Base-by-base conservation (phyloP, 2,888 invertebrate species). In the Eilema griseolum region DNA sequence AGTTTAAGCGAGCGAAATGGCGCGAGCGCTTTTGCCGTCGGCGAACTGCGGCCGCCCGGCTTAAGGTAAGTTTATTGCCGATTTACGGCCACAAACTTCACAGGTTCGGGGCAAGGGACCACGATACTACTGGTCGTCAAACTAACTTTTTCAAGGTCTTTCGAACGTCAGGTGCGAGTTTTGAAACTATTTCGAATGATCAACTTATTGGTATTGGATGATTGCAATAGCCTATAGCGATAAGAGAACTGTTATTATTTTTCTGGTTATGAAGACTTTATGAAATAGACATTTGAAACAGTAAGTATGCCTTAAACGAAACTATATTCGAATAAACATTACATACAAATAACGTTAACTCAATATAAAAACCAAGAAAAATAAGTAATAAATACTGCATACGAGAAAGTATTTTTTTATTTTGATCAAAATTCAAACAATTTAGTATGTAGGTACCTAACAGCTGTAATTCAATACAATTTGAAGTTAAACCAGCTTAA, bases 31-130 rank as follows among this genome's bases (percentile, higher is more conserved):
- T 87, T 89, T 87, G 89, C 94, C 94, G 94, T 83, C 95, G 95
- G 95, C 90, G 89, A 90, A 88, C 88, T 89, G 92, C 93, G 90
- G 89, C 89, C 90, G 91, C 86, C 85, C 90, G 92, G 93, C 92
- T 88, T 94, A 91, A 95, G 95, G 95, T 95, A 90, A 95, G 95
- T 95, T 94, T 93, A 93, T 94, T 90, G 94, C 90, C 94, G 91
- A 94, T 95, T 93, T 93, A 94, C 90, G 87, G 90, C 91, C 88
- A 89, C 89, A 90, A 87, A 90, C 86, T 88, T 88, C 81, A 83
- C 85, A 88, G 87, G 88, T 82, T 83, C 83, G 85, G 86, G 88
- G 86, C 83, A 88, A 88, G 91, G 89, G 89, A 89, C 86, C 86
- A 81, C 83, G 79, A 83, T 84, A 88, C 88, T 88, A 90, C 87